Conservation (phyloP, 2,113 vertebrate species). For the Narcine bancroftii region DNA sequence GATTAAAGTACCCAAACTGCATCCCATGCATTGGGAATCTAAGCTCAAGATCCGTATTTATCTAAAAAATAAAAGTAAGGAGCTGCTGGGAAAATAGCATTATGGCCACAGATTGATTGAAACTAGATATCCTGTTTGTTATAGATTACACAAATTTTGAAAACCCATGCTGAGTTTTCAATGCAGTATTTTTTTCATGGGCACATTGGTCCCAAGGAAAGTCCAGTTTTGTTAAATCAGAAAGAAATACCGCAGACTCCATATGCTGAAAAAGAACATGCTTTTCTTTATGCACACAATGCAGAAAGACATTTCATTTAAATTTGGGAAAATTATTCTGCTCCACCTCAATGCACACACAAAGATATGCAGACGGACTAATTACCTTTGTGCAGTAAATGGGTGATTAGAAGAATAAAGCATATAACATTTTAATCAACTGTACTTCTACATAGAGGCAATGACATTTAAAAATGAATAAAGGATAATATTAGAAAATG, state of each 20-base stretch:
- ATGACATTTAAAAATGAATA: too few species aligned
- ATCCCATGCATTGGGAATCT: not conserved
- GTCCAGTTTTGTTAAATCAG: not conserved
- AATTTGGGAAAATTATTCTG: not conserved
- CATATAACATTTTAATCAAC: not conserved
- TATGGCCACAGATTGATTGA: not conserved
- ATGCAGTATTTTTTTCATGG: not conserved
- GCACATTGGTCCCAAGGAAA: not conserved
- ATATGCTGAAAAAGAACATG: not conserved
- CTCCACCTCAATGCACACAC: not conserved
- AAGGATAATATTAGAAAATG: too few species aligned
- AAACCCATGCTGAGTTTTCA: conserved; percentile 1
- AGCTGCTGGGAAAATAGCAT: not conserved
- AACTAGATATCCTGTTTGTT: conserved; percentile 8
- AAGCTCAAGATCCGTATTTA: not conserved
- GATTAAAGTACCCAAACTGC: not conserved
- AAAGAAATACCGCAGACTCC: not conserved
- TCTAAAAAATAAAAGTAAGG: not conserved
- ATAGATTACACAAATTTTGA: not conserved
- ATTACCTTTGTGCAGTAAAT: not conserved
- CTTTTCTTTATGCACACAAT: not conserved
- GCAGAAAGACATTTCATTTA: not conserved
- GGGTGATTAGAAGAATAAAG: not conserved
- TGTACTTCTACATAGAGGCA: not conserved
- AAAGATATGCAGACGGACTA: not conserved